Evolutionary conservation across 2,113 vertebrate species (phyloP).

Genomic region (Rhinolophus sinicus): DNA sequence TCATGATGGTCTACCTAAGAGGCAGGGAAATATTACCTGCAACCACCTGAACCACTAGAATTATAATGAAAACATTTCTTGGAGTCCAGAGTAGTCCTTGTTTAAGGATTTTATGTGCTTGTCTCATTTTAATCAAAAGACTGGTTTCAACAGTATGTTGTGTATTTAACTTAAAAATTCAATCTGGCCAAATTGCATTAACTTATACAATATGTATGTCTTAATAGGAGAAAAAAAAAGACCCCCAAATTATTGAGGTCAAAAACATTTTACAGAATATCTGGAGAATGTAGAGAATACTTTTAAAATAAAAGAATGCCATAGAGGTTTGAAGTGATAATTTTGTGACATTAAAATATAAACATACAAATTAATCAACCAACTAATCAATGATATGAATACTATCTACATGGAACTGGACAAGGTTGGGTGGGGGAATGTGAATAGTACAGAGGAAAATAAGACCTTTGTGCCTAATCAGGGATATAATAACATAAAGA

Average conservation of each 20-base stretch:
- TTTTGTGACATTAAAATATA: background rate
- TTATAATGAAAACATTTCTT: background rate
- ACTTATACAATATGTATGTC: background rate
- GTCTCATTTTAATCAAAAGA: background rate
- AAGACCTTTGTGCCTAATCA: background rate
- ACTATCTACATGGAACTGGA: background rate
- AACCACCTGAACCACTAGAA: background rate
- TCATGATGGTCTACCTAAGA: background rate
- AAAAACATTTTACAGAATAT: constrained; percentile 1
- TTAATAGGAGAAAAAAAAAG: background rate
- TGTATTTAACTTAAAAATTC: constrained; percentile 19
- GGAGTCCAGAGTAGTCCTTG: background rate
- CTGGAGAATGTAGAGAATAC: background rate
- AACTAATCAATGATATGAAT: background rate
- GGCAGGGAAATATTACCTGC: background rate
- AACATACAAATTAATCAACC: background rate
- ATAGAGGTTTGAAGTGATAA: background rate
- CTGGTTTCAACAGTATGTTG: background rate
- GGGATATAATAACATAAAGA: background rate
- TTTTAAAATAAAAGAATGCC: background rate
- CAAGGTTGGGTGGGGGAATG: background rate
- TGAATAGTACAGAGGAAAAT: background rate
- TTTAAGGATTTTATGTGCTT: background rate
- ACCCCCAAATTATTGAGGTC: background rate
- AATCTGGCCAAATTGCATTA: background rate